Percentiles rank a stretch among this genome's conserved stretches.
Conservation (phyloP, 2,113 vertebrate species). For the Eptesicus fuscus region DNA sequence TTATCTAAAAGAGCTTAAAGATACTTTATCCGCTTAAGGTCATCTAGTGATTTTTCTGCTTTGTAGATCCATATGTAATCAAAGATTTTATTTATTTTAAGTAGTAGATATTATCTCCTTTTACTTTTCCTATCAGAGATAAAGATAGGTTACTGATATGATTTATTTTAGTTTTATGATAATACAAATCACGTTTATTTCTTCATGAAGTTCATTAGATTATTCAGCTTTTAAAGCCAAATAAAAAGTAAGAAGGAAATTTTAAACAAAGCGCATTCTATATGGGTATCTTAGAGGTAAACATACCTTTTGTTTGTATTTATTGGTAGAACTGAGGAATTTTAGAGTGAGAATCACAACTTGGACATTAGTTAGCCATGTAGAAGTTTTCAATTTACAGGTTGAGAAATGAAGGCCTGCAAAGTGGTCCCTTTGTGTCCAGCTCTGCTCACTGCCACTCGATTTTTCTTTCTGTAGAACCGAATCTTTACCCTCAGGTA, state of each 20-base stretch:
- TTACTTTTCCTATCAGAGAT: neutral
- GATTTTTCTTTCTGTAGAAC: neutral
- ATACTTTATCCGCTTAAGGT: slow-evolving; percentile 1
- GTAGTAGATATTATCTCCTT: neutral
- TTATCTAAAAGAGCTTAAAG: slow-evolving; percentile 50
- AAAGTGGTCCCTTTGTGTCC: neutral
- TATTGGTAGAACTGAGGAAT: neutral
- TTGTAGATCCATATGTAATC: neutral
- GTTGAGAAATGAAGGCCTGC: neutral
- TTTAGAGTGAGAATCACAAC: neutral
- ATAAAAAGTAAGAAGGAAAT: neutral
- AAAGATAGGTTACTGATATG: neutral
- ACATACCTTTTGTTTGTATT: neutral
- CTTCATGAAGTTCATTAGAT: neutral
- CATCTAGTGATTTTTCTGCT: neutral
- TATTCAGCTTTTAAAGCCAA: neutral
- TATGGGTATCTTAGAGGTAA: neutral
- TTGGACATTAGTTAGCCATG: neutral
- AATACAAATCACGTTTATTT: neutral
- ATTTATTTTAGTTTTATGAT: slow-evolving; percentile 20
- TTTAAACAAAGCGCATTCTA: neutral
- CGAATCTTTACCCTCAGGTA: neutral
- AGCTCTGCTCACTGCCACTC: neutral
- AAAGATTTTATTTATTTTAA: neutral
- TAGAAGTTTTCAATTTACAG: neutral